Conservation (phyloP, 2,888 invertebrate genomes). For the Sarcophaga rosellei region DNA sequence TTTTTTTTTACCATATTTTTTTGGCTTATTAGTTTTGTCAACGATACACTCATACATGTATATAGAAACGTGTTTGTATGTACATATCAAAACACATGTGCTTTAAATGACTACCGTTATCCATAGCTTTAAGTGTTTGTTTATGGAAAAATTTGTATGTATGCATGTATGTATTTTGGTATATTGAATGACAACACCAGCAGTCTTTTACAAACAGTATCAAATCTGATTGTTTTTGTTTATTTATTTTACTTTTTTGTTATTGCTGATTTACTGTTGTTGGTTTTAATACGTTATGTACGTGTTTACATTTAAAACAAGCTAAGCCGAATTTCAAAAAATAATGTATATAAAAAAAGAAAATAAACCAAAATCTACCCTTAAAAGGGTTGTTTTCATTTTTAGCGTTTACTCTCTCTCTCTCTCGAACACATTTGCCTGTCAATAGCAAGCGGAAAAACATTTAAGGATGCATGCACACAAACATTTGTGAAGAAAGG, state of each 20-base stretch:
- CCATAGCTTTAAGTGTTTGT: neutral
- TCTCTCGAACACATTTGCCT: neutral
- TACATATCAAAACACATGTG: neutral
- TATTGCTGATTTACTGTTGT: constrained; percentile 8
- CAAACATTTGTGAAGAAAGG: neutral
- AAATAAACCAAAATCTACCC: constrained; percentile 58
- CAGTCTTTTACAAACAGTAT: constrained; percentile 53
- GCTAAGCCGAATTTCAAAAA: constrained; percentile 60
- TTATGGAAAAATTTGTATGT: neutral
- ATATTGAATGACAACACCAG: constrained; percentile 55
- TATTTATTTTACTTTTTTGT: constrained; percentile 36
- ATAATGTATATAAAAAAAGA: constrained; percentile 42
- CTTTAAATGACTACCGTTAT: constrained; percentile 29
- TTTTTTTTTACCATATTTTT: too few relatives aligned
- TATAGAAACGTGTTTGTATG: neutral
- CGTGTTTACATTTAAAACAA: constrained; percentile 54
- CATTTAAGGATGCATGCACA: neutral
- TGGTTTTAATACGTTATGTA: constrained; percentile 47
- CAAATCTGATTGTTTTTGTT: constrained; percentile 51
- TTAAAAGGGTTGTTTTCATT: constrained; percentile 61
- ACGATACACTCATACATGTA: too few relatives aligned
- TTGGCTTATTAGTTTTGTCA: too few relatives aligned
- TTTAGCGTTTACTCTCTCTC: neutral
- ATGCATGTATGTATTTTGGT: neutral
- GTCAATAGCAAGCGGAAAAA: constrained; percentile 39